Evolutionary conservation across 2,797 vertebrate species (phyloP), one percentile per base, ranked within the genome.

Genomic region (Cynodonichthys magdalenae): DNA sequence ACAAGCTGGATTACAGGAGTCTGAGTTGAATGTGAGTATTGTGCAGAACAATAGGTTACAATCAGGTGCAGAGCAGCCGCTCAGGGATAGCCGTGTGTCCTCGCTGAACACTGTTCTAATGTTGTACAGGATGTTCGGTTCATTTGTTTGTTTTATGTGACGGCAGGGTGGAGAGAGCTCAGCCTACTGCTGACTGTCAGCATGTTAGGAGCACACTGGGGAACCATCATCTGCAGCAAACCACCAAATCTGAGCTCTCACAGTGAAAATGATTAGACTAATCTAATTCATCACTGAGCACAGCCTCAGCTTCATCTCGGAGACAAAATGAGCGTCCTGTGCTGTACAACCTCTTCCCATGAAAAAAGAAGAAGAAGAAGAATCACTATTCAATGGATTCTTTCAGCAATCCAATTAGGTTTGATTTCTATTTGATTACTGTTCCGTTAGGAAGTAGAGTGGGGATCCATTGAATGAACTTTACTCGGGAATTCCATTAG

Each of bases 391-490:
- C 86, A 74, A 79, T 80, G 74, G 79, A 91, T 91, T 90, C 85
- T 79, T 74, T 69, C 70, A 62, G 66, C 82, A 90, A 92, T 92
- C 84, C 87, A 91, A 89, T 92, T 90, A 90, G 72, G 76, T 84
- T 86, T 86, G 85, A 89, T 90, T 90, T 89, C 85, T 86, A 90
- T 88, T 90, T 71, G 88, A 90, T 92, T 89, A 90, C 77, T 59
- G 77, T 60, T 66, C 77, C 28, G 74, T 88, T 83, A 82, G 74
- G 72, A 73, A 83, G 83, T 49, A 75, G 77, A 88, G 84, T 71
- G 71, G 71, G 69, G 82, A 87, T 85, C 72, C 75, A 86, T 58
- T 90, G 66, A 87, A 81, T 83, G 81, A 87, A 89, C 86, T 89
- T 89, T 83, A 89, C 86, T 87, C 51, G 61, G 82, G 82, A 91